Base-by-base conservation (phyloP, 2,113 vertebrate species). In the Sinocyclocheilus grahami region DNA sequence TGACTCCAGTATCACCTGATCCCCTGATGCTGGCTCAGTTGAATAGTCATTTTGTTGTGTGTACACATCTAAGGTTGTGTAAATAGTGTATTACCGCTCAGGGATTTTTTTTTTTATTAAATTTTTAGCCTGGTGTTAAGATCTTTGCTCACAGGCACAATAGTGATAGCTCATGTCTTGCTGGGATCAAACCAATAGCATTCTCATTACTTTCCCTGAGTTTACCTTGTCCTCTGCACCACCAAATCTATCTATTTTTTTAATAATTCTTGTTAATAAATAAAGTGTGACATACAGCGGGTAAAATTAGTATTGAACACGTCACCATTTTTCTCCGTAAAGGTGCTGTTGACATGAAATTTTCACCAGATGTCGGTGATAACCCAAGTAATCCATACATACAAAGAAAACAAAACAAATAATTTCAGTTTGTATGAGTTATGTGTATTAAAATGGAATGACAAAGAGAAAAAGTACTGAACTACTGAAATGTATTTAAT, bases 1-100 rank as follows among this genome's bases (percentile, higher is more conserved):
- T 83, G 80, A 74, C 85, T 42, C 20, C 42, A 53, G 46, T 9
- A 74, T 84, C 55, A 60, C 18, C 65, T 48, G 62, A 69, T 87
- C 24, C 11, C 39, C n/a, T 14, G 22, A 76, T 76, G 79, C 20
- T 20, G 60, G 65, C 79, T 82, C 42, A 18, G 11, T 18, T 65
- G 39, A 65, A 81, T 46, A 67, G 39, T 67, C 1, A 65, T 67
- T 67, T 82, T 16, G 14, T 18, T 48, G 77, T 81, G 37, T 67
- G 22, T 82, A 18, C n/a, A 46, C n/a, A 22, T 24, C 22, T 9
- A 46, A 5, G 8, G 58, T 62, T 48, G 22, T 65, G 60, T 48
- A n/a, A 65, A 63, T 27, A 53, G 30, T 58, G 5, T 53, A 37
- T 78, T 58, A 67, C 4, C 30, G 63, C 63, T 67, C 63, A 67